Evolutionary conservation across 2,888 invertebrate genomes (phyloP).

Genomic region (Mellilla xanthometata): DNA sequence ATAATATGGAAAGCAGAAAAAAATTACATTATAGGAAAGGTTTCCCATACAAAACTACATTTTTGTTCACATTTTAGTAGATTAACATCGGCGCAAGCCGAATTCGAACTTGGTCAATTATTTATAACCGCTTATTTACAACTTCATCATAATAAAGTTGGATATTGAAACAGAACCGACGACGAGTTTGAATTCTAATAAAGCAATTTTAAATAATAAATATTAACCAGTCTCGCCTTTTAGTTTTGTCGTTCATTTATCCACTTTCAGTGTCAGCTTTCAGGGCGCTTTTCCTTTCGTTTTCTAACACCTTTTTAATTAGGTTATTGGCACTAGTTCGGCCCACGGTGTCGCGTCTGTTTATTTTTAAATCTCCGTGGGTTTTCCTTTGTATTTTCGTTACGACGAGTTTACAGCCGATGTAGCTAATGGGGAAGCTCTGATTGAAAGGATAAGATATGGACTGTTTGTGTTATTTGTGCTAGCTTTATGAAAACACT

Average conservation of each 20-base stretch:
- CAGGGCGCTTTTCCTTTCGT: constrained; percentile 5
- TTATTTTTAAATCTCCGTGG: constrained; percentile 10
- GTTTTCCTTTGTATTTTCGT: constrained; percentile 3
- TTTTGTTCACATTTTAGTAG: too few species aligned
- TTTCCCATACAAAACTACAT: too few species aligned
- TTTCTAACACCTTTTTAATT: constrained; percentile 22
- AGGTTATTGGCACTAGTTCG: constrained; percentile 28
- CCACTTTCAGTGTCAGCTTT: constrained; percentile 3
- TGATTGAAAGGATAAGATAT: background rate
- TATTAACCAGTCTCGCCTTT: background rate
- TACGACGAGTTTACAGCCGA: constrained; percentile 1
- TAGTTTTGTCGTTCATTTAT: background rate
- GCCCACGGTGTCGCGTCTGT: constrained; percentile 22
- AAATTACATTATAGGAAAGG: too few species aligned
- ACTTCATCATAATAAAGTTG: too few species aligned
- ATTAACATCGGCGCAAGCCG: too few species aligned
- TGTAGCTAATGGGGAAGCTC: constrained; percentile 5
- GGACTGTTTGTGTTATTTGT: background rate
- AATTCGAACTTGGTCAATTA: too few species aligned
- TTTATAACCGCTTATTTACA: too few species aligned
- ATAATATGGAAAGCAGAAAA: too few species aligned
- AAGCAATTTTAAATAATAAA: too few species aligned
- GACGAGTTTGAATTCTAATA: too few species aligned
- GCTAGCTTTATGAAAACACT: too few species aligned
- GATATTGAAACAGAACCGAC: too few species aligned